Percentiles rank a stretch among this genome's conserved stretches.
Conservation (phyloP, 2,797 vertebrate genomes). For the Platyrinchus mystaceus region DNA sequence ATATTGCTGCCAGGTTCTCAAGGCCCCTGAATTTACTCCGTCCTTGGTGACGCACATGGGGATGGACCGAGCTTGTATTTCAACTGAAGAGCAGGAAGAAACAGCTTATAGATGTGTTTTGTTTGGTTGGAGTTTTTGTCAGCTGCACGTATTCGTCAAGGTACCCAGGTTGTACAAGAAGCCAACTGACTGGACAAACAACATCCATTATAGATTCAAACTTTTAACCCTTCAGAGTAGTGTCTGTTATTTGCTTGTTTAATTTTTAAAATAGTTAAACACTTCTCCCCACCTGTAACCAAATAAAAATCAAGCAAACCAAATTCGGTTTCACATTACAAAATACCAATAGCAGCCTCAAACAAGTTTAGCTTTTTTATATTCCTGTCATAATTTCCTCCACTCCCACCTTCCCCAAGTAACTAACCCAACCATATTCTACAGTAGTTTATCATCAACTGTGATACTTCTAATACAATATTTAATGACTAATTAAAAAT, state of each 20-base stretch:
- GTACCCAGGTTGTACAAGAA: neutral
- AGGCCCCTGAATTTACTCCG: constrained; percentile 18
- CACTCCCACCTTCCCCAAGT: neutral
- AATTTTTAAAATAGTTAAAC: neutral
- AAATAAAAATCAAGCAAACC: neutral
- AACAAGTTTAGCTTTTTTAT: neutral
- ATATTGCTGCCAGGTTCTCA: neutral
- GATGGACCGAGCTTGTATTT: neutral
- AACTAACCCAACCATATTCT: neutral
- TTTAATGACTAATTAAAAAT: constrained; percentile 66
- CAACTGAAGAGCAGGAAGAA: constrained; percentile 46
- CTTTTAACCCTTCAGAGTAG: constrained; percentile 65
- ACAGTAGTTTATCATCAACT: constrained; percentile 23
- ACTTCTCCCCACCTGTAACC: constrained; percentile 45
- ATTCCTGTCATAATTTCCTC: neutral
- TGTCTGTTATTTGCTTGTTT: neutral
- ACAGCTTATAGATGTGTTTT: constrained; percentile 33
- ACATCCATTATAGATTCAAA: neutral
- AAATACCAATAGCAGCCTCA: neutral
- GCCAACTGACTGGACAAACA: neutral
- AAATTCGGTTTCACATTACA: neutral
- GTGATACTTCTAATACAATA: constrained; percentile 30
- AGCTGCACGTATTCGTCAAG: neutral
- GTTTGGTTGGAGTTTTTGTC: constrained; percentile 16
- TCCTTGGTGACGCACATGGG: neutral